Evolutionary conservation across 1,140 invertebrate species (phyloP).

Genomic region (Monochamus saltuarius): DNA sequence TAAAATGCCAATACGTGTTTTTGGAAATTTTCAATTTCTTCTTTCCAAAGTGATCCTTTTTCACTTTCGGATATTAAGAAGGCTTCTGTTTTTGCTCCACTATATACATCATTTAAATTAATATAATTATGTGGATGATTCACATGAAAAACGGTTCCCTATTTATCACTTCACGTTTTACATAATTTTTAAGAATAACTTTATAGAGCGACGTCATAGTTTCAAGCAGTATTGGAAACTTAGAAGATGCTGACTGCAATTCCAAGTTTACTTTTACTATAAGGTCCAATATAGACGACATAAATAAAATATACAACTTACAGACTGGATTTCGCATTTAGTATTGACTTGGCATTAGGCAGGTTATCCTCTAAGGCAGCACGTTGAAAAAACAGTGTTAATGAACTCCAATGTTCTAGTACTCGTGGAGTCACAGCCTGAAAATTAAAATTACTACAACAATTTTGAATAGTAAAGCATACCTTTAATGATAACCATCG

Average conservation of each 20-base stretch:
- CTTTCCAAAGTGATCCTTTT: not conserved
- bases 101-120: constrained; percentile 1
- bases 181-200: too few relatives aligned
- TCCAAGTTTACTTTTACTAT: constrained; percentile 21
- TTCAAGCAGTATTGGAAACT: constrained; percentile 14
- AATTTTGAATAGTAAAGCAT: too few relatives aligned
- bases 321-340: constrained; percentile 15
- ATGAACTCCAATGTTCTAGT: constrained; percentile 20
- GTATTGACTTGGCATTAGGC: not conserved
- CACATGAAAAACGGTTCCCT: not conserved
- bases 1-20: constrained; percentile 8
- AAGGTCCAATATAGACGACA: constrained; percentile 13
- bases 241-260: constrained; percentile 11
- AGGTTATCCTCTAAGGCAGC: constrained; percentile 10
- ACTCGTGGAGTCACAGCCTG: constrained; percentile 10
- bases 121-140: constrained; percentile 12
- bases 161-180: too few relatives aligned
- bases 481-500: too few relatives aligned
- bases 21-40: constrained; percentile 8
- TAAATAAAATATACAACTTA: constrained; percentile 22
- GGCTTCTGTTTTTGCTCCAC: constrained; percentile 7
- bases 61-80: not conserved
- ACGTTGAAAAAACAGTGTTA: constrained; percentile 14
- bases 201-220: constrained; percentile 7
- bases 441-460: not conserved